These are phyloP conservation scores for Strigamia transsilvanica DNA, from an alignment of 2,888 invertebrate genomes.

Conservation along the genomic window DNA sequence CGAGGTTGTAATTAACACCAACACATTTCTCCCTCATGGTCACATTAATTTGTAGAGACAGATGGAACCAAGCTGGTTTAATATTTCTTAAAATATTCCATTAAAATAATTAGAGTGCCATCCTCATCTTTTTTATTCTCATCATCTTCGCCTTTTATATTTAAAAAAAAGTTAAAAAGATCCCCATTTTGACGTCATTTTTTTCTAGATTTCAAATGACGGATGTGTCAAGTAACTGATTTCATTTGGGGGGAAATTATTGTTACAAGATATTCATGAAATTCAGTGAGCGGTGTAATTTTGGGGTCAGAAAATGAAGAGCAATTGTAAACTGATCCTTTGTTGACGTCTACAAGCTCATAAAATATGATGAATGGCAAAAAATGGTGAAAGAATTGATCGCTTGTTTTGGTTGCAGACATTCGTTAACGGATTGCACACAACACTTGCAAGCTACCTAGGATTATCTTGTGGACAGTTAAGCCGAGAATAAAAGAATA, in stretches of 20 bases:
- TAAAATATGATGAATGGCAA: constrained; percentile 27
- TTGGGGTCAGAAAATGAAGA: constrained; percentile 32
- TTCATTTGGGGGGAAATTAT: neutral
- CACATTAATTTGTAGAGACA: constrained; percentile 43
- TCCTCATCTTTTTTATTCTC: neutral
- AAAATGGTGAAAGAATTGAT: constrained; percentile 1
- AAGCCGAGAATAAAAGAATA: constrained; percentile 43
- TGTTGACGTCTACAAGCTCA: neutral
- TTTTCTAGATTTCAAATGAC: neutral
- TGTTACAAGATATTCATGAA: constrained; percentile 35
- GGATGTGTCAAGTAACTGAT: constrained; percentile 19
- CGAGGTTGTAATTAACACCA: constrained; percentile 44
- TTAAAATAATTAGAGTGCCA: constrained; percentile 44
- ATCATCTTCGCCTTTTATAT: neutral
- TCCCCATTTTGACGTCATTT: neutral
- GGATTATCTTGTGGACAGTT: constrained; percentile 49
- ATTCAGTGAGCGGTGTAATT: constrained; percentile 9
- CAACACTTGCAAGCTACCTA: constrained; percentile 25
- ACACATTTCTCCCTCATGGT: constrained; percentile 45
- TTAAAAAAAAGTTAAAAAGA: neutral
- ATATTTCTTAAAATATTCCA: constrained; percentile 49
- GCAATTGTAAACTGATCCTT: neutral
- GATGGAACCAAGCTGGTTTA: constrained; percentile 45
- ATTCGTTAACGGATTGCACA: constrained; percentile 45
- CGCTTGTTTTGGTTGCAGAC: constrained; percentile 22